Base-by-base conservation (phyloP, 2,888 invertebrate species). In the Stenolophus ochropezus region DNA sequence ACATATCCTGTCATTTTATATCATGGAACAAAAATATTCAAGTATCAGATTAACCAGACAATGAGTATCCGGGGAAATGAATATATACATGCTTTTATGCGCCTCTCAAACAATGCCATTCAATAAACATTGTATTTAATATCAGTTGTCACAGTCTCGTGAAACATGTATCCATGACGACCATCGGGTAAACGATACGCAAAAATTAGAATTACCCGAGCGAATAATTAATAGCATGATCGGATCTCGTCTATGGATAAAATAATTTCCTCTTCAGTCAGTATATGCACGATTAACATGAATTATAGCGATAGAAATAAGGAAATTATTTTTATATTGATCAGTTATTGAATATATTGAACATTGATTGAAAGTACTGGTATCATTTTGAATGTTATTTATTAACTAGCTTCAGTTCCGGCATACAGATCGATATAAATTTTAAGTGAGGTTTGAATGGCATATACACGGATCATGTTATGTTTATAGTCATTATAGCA, bases 191-290 rank as follows among this genome's bases (percentile, higher is more conserved):
- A 4, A 11, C 21, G 58, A n/a, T 23, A n/a, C 11, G n/a, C 58
- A 58, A 58, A 58, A 58, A 58, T 58, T 21, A 4, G 23, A 58
- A 20, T 58, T 58, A 11, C 23, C 2, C 18, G 23, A 58, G 58
- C 58, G 58, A 14, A 58, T 23, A 58, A 58, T 58, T 58, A n/a
- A 58, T 58, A 58, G 23, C 23, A 23, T 11, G 58, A 58, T 58
- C 23, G 20, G 1, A 58, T 23, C 21, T 58, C 18, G 1, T 49
- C n/a, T 49, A 49, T 49, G n/a, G 2, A 49, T 14, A 53, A 18
- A 53, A 53, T 1, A 4, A 53, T 53, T 53, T 53, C 20, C 53
- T 53, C 53, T 4, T 42, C n/a, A 42, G 8, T 53, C 3, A 53
- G 20, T 53, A 6, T 18, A 53, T 18, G 20, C 53, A 53, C 16